Conservation (phyloP, 2,113 vertebrate species). For the Cololabis saira region DNA sequence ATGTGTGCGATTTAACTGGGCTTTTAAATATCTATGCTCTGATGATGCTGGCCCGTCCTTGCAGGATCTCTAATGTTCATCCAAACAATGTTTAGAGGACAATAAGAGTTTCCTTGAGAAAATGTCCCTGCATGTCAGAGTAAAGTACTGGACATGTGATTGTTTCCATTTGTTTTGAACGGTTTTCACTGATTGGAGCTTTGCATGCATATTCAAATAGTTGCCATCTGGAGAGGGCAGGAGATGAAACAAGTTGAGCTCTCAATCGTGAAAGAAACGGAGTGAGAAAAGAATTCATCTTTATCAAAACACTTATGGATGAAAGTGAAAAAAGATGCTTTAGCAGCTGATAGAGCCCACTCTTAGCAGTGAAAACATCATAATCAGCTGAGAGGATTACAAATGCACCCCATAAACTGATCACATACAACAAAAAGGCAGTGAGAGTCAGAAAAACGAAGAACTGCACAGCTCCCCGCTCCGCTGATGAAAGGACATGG, state of each 20-base stretch:
- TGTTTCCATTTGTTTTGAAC: slow-evolving; percentile 40
- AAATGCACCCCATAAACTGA: background rate
- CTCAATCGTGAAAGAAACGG: slow-evolving; percentile 50
- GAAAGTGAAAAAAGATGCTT: slow-evolving; percentile 33
- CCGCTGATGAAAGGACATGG: slow-evolving; percentile 28
- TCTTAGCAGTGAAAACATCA: slow-evolving; percentile 5
- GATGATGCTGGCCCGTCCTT: background rate
- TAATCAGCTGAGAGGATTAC: background rate
- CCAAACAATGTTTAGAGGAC: background rate
- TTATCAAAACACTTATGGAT: slow-evolving; percentile 9
- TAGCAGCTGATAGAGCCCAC: slow-evolving; percentile 39
- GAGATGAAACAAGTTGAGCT: slow-evolving; percentile 50
- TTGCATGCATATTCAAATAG: slow-evolving; percentile 58
- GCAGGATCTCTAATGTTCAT: background rate
- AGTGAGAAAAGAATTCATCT: slow-evolving; percentile 38
- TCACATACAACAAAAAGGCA: slow-evolving; percentile 1
- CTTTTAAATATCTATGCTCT: background rate
- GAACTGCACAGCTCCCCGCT: slow-evolving; percentile 2
- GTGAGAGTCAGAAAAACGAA: background rate
- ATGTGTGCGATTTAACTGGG: slow-evolving; percentile 1
- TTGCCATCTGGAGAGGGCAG: slow-evolving; percentile 60
- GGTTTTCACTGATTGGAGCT: slow-evolving; percentile 36
- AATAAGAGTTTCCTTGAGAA: background rate
- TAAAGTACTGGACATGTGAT: background rate
- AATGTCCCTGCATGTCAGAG: slow-evolving; percentile 11